phyloP scores from a whole-genome alignment of 2,888 invertebrate genomes.

The Xanthia togata region DNA sequence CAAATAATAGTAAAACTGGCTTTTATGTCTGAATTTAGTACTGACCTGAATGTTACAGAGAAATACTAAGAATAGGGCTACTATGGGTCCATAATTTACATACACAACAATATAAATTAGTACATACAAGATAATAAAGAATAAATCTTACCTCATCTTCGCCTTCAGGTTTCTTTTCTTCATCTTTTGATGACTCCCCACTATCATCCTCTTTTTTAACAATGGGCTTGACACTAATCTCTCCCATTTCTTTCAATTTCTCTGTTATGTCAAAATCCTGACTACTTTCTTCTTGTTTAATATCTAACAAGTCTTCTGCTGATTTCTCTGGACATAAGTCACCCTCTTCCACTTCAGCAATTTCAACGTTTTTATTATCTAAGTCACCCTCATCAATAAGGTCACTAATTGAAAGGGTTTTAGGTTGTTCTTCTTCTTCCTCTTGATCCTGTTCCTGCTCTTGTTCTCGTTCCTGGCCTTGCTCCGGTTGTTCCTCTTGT shows the following conservation, averaged over 20 bases:
- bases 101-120: neutral
- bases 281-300: conserved; percentile 85
- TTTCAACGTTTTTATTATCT: conserved; percentile 88
- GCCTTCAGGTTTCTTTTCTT: conserved; percentile 80
- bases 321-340: conserved; percentile 86
- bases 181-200: conserved; percentile 70
- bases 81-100: conserved; percentile 10
- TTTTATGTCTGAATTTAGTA: conserved; percentile 51
- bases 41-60: conserved; percentile 34
- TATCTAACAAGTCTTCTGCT: conserved; percentile 82
- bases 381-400: conserved; percentile 87
- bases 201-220: conserved; percentile 79
- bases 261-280: conserved; percentile 91
- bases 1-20: conserved; percentile 45
- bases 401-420: conserved; percentile 88
- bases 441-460: conserved; percentile 55
- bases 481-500: conserved; percentile 54
- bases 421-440: conserved; percentile 71
- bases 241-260: conserved; percentile 92
- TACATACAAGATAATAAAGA: neutral
- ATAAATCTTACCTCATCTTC: conserved; percentile 84
- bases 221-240: conserved; percentile 87
- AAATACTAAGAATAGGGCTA: conserved; percentile 38
- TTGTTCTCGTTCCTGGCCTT: conserved; percentile 52
- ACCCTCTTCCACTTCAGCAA: conserved; percentile 86